phyloP scores from a whole-genome alignment of 2,797 vertebrate species.

The Mormyrops boulengeri region DNA sequence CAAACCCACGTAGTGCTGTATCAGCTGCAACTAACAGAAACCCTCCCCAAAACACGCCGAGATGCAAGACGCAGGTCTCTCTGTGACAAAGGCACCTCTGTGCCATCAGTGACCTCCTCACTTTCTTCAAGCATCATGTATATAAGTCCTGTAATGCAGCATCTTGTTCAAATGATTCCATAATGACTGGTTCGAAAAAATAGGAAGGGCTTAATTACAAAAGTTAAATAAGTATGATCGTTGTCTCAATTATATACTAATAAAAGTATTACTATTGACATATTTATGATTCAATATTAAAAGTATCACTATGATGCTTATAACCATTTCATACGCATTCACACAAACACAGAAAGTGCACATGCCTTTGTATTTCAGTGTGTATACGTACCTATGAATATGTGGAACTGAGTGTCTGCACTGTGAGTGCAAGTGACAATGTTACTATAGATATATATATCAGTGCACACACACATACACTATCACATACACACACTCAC shows the following conservation, averaged over 20 bases:
- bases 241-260: neutral
- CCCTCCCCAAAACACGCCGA: neutral
- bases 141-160: neutral
- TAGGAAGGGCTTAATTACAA: neutral
- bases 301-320: neutral
- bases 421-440: neutral
- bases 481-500: neutral
- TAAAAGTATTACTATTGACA: neutral
- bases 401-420: neutral
- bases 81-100: neutral
- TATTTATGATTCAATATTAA: neutral
- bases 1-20: slow-evolving; percentile 43
- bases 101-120: neutral
- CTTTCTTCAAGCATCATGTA: neutral
- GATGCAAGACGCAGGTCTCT: neutral
- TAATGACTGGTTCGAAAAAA: neutral
- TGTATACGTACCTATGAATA: neutral
- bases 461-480: neutral
- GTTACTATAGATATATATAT: neutral
- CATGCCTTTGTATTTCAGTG: neutral
- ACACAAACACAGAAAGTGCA: neutral
- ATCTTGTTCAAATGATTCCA: neutral
- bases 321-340: neutral
- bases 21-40: slow-evolving; percentile 29
- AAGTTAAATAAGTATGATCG: neutral